Percentiles rank a stretch among this genome's conserved stretches.
Conservation (phyloP, 2,888 invertebrate species). For the Oegoconia quadripuncta region DNA sequence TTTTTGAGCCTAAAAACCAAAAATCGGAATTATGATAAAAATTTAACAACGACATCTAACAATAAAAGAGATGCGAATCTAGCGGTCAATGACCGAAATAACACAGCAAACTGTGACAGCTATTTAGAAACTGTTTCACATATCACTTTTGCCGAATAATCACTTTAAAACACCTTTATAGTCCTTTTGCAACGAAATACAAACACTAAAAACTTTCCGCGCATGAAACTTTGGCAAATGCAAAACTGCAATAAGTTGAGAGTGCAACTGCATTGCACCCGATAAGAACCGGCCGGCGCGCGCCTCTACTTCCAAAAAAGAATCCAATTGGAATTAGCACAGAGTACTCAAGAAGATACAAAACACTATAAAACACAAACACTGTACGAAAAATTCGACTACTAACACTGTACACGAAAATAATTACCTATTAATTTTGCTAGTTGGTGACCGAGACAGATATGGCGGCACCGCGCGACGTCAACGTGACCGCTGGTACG, state of each 20-base stretch:
- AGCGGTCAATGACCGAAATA: constrained; percentile 80
- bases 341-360: constrained; percentile 44
- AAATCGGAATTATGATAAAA: constrained; percentile 60
- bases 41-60: constrained; percentile 49
- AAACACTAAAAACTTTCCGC: constrained; percentile 72
- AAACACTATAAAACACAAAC: constrained; percentile 64
- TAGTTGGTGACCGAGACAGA: constrained; percentile 81
- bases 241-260: constrained; percentile 79
- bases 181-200: constrained; percentile 49
- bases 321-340: constrained; percentile 66
- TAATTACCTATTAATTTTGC: constrained; percentile 81
- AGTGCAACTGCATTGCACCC: constrained; percentile 79
- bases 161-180: constrained; percentile 66
- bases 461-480: constrained; percentile 84
- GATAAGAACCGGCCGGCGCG: constrained; percentile 79
- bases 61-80: constrained; percentile 70
- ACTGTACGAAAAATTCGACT: constrained; percentile 51
- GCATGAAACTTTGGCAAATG: constrained; percentile 71
- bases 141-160: constrained; percentile 59
- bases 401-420: constrained; percentile 71
- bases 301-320: constrained; percentile 70
- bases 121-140: constrained; percentile 61
- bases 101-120: constrained; percentile 70
- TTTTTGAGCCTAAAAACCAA: constrained; percentile 61
- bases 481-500: constrained; percentile 84